Percentiles rank a stretch among this genome's conserved stretches.
Evolutionary conservation across 2,797 vertebrate species (phyloP).

Genomic region (Rachycentron canadum): DNA sequence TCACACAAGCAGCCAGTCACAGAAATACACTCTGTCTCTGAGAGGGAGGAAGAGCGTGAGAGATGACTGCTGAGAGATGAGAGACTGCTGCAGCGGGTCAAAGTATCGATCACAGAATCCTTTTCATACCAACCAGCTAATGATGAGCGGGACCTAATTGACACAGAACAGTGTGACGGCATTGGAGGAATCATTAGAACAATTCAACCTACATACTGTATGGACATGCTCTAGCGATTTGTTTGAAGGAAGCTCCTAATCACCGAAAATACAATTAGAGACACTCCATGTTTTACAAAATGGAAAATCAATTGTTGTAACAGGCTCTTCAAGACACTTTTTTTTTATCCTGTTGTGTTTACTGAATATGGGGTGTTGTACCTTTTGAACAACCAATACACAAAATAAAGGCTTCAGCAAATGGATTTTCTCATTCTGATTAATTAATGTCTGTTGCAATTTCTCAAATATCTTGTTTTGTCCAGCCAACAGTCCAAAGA

Average conservation of each 20-base stretch:
- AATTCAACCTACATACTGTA: slow-evolving; percentile 27
- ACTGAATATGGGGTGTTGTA: slow-evolving; percentile 3
- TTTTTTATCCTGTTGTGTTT: slow-evolving; percentile 16
- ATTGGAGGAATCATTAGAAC: slow-evolving; percentile 50
- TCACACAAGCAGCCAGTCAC: slow-evolving; percentile 58
- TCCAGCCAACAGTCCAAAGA: neutral
- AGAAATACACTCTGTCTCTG: slow-evolving; percentile 54
- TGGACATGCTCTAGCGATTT: slow-evolving; percentile 31
- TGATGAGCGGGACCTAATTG: slow-evolving; percentile 52
- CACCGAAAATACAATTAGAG: slow-evolving; percentile 45
- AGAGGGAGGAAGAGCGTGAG: slow-evolving; percentile 39
- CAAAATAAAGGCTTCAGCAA: neutral
- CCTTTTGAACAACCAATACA: slow-evolving; percentile 5
- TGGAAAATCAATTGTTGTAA: slow-evolving; percentile 67
- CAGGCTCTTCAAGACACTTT: slow-evolving; percentile 24
- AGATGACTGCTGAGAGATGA: slow-evolving; percentile 53
- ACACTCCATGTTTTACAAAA: slow-evolving; percentile 52
- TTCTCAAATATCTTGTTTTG: neutral
- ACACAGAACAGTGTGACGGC: slow-evolving; percentile 59
- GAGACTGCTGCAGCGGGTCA: slow-evolving; percentile 45
- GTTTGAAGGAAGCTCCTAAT: slow-evolving; percentile 15
- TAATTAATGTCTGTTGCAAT: slow-evolving; percentile 1
- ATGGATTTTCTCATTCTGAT: neutral
- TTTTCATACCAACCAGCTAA: slow-evolving; percentile 52
- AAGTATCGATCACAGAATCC: slow-evolving; percentile 63